These are phyloP conservation scores for Caenorhabditis macrosperma DNA, from an alignment of 2,888 invertebrate genomes.

Conservation along the genomic window DNA sequence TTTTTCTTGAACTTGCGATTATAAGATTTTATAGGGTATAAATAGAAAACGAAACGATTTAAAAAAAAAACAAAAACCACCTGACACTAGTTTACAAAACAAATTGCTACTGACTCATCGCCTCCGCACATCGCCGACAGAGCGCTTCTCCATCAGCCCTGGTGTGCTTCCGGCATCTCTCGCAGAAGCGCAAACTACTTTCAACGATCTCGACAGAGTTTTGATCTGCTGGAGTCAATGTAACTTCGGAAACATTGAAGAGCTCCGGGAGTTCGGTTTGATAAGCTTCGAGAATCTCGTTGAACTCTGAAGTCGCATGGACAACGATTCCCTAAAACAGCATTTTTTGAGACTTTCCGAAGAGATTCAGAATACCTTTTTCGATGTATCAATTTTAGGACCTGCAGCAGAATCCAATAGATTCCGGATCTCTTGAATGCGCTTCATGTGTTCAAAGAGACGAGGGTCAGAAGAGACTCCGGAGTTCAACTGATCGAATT, in stretches of 20 bases:
- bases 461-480: conserved; percentile 11
- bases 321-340: conserved; percentile 15
- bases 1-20: too few relatives aligned
- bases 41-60: too few relatives aligned
- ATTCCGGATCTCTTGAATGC: conserved; percentile 47
- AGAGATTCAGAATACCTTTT: conserved; percentile 59
- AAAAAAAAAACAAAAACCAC: neutral
- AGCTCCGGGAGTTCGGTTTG: conserved; percentile 33
- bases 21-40: too few relatives aligned
- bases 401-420: conserved; percentile 58
- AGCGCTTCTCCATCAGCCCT: conserved; percentile 28
- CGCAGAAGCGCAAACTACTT: conserved; percentile 52
- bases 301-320: neutral
- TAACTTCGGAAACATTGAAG: conserved; percentile 43
- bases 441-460: conserved; percentile 41
- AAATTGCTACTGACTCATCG: conserved; percentile 5
- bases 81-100: neutral
- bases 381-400: conserved; percentile 61
- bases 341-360: too few relatives aligned
- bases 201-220: conserved; percentile 26
- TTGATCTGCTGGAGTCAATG: neutral
- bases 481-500: conserved; percentile 13
- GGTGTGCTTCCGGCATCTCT: conserved; percentile 66
- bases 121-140: conserved; percentile 34
- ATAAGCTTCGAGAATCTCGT: neutral